Percentiles rank a stretch among this genome's conserved stretches.
Evolutionary conservation across 1,140 invertebrate genomes (phyloP).

Genomic region (Aphelenchoides fujianensis): DNA sequence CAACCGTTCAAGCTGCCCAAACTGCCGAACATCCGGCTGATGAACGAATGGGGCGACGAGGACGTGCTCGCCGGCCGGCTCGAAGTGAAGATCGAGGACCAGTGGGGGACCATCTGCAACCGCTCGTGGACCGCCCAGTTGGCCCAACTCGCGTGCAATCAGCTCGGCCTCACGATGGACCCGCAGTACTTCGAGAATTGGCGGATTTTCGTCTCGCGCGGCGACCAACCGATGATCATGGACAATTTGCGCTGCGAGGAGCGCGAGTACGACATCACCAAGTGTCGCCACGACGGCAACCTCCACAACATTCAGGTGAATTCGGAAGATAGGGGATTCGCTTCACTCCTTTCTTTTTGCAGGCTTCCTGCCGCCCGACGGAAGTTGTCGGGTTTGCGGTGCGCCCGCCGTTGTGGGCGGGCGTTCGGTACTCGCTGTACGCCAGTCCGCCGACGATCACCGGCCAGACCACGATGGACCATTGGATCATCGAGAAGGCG

Average conservation of each 20-base stretch:
- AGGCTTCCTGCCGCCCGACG: slow-evolving; percentile 46
- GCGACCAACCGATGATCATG: slow-evolving; percentile 62
- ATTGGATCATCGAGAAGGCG: slow-evolving; percentile 81
- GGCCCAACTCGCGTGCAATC: slow-evolving; percentile 84
- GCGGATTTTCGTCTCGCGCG: slow-evolving; percentile 37
- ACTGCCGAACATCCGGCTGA: slow-evolving; percentile 50
- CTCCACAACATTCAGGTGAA: slow-evolving; percentile 65
- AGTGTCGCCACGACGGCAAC: slow-evolving; percentile 72
- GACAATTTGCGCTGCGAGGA: slow-evolving; percentile 84
- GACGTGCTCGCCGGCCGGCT: slow-evolving; percentile 64
- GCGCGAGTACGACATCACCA: slow-evolving; percentile 87
- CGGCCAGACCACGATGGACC: slow-evolving; percentile 77
- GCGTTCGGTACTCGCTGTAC: slow-evolving; percentile 79
- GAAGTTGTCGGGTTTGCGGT: slow-evolving; percentile 67
- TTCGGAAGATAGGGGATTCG: no score
- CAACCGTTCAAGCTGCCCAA: slow-evolving; percentile 41
- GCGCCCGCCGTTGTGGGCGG: slow-evolving; percentile 85
- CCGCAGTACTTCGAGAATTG: slow-evolving; percentile 81
- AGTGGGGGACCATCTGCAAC: slow-evolving; percentile 94
- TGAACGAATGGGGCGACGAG: slow-evolving; percentile 56
- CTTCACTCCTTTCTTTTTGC: no score
- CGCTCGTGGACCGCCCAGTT: slow-evolving; percentile 89
- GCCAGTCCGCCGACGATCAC: slow-evolving; percentile 80
- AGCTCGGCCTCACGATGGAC: slow-evolving; percentile 85
- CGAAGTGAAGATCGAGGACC: slow-evolving; percentile 72